Evolutionary conservation across 2,113 vertebrate species (phyloP), one percentile per base, ranked within the genome.

Genomic region (Syngnathus floridae): DNA sequence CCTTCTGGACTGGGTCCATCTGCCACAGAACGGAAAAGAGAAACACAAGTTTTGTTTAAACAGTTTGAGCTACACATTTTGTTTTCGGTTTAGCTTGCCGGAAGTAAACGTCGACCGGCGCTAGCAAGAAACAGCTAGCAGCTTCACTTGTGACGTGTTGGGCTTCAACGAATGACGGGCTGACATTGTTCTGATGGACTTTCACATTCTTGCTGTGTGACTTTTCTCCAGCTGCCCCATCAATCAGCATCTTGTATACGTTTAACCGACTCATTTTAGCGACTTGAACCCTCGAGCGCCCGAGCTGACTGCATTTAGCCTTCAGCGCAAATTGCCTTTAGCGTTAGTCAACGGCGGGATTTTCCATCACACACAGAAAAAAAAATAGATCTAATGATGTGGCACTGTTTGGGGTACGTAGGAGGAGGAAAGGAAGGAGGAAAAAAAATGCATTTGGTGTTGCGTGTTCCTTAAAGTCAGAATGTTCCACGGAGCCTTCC

Each of bases 1-100:
- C 93, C 85, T 95, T 95, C 89, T 95, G 94, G 68, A 96, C 91
- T n/a, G 93, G 93, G 78, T 96, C 94, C 93, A 95, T 95, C 95
- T 96, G 91, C 69, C 57, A 77, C 56, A 74, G 65, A 71, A 58
- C 40, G 38, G 49, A 3, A 49, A 55, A 13, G 52, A 43, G 67
- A 40, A 2, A 62, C 38, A 76, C 1, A 31, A 37, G 58, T 71
- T 75, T 72, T 1, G 71, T 67, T 72, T 37, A 61, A 22, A 61
- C 58, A 41, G 5, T 31, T 31, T 55, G 52, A 21, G 21, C 7
- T 51, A 21, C 26, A 31, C 26, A 31, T 31, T 31, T 31, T 31
- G 26, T 31, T 31, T 31, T 31, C 26, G 26, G 26, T 31, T 31
- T 31, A 31, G 26, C 26, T 31, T 3, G 26, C 26, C 26, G 26